Evolutionary conservation across 1,140 invertebrate genomes (phyloP).

Genomic region (Drosophila sproati): DNA sequence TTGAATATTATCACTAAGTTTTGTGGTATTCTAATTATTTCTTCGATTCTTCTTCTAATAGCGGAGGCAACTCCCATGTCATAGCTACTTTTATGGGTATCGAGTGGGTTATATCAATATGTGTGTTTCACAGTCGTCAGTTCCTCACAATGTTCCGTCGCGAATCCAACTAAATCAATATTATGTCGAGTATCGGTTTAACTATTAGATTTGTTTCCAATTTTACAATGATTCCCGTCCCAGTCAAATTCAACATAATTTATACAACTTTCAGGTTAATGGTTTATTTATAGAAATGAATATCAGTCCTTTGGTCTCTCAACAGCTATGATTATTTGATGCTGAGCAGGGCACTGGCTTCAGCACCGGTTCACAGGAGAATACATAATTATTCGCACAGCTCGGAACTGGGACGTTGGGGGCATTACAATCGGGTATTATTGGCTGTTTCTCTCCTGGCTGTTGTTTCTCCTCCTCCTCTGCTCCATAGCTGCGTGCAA

Average conservation of each 20-base stretch:
- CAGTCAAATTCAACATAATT: not conserved
- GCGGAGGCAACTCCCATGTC: too few relatives aligned
- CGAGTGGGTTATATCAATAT: too few relatives aligned
- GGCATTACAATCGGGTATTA: not conserved
- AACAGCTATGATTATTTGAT: slow-evolving; percentile 31
- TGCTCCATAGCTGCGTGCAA: slow-evolving; percentile 34
- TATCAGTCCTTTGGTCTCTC: slow-evolving; percentile 49
- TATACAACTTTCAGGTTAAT: not conserved
- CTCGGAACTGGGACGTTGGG: slow-evolving; percentile 31
- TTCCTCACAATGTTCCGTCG: too few relatives aligned
- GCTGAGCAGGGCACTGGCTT: slow-evolving; percentile 49
- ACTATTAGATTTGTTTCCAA: not conserved
- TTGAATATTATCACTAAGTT: too few relatives aligned
- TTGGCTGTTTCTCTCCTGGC: not conserved
- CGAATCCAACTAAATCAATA: not conserved
- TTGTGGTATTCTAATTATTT: too few relatives aligned
- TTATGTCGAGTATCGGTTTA: not conserved
- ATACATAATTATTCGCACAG: slow-evolving; percentile 46
- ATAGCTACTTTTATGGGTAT: too few relatives aligned
- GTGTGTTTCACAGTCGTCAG: too few relatives aligned
- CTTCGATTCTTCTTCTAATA: too few relatives aligned
- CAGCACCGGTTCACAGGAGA: slow-evolving; percentile 49
- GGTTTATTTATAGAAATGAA: slow-evolving; percentile 32
- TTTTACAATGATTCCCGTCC: not conserved
- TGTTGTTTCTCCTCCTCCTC: slow-evolving; percentile 11